Base-by-base conservation (phyloP, 2,888 invertebrate species). In the Pseudoips prasinana region DNA sequence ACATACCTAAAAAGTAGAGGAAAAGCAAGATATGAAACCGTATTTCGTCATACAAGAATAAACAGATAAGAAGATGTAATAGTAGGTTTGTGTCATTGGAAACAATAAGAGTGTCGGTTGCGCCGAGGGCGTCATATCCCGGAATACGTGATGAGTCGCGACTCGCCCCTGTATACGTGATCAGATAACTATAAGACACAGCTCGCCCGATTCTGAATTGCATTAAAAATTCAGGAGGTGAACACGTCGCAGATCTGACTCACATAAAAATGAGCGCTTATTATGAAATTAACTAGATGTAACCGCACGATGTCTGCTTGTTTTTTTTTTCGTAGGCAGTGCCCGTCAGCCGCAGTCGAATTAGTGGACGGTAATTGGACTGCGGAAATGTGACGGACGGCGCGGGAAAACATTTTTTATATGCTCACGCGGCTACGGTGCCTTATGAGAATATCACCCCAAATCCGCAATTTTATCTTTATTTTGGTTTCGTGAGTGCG, bases 361-460 rank as follows among this genome's bases (percentile, higher is more conserved):
- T 87, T 84, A 86, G 76, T 70, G 73, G 86, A 86, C 86, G 76
- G 73, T 88, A 88, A 88, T 88, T 88, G 85, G 87, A 85, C 81
- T 69, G 77, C 76, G 72, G 81, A 87, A 79, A 85, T 75, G 78
- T 86, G 85, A 84, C 73, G 86, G 85, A 77, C 79, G 77, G 72
- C 69, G 64, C 69, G 73, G 66, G 73, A 73, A 73, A 71, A 60
- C 57, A 58, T 56, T 69, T 76, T 77, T 82, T 74, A 70, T 69
- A 43, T n/a, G 20, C 7, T 20, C n/a, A 20, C 20, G 20, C 20
- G 46, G 58, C 46, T 45, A 34, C 32, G 48, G 41, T 39, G 39
- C 49, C 52, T 55, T 51, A 40, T 48, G 49, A 57, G 60, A 61
- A 66, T 65, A 64, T 66, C 47, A 47, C 25, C 57, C 49, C 44